Conservation (phyloP, 2,113 vertebrate species). For the Cephalopholis sonnerati region DNA sequence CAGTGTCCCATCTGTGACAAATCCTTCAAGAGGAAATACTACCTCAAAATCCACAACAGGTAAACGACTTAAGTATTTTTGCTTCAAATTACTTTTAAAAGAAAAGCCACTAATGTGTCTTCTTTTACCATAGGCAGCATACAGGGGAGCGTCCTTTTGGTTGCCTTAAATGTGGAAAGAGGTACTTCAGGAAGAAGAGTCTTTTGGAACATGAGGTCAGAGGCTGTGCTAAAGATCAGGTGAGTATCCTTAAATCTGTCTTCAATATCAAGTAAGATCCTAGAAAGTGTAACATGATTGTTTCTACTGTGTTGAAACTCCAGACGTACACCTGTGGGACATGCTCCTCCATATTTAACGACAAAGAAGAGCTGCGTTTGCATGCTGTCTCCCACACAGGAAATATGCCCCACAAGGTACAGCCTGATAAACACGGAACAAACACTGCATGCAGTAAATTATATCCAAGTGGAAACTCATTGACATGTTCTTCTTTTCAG, state of each 20-base stretch:
- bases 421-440: background rate
- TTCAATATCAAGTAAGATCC: too few species aligned
- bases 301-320: constrained; percentile 16
- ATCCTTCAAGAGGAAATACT: constrained; percentile 98
- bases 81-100: background rate
- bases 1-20: constrained; percentile 93
- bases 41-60: constrained; percentile 98
- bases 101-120: background rate
- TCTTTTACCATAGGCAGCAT: constrained; percentile 86
- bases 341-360: constrained; percentile 88
- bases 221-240: constrained; percentile 90
- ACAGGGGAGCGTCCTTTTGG: constrained; percentile 96
- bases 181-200: constrained; percentile 97
- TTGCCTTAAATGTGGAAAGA: constrained; percentile 94
- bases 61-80: constrained; percentile 54
- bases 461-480: background rate
- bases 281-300: background rate
- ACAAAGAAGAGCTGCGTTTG: constrained; percentile 89
- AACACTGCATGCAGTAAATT: background rate
- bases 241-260: constrained; percentile 42
- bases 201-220: constrained; percentile 91
- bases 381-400: constrained; percentile 94
- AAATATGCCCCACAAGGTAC: constrained; percentile 96
- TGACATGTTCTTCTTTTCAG: constrained; percentile 75
- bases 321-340: constrained; percentile 89